A percentile compares a stretch with the other conserved stretches of the same genome.
Conservation (phyloP, 2,113 vertebrate species). For the Nematolebias whitei region DNA sequence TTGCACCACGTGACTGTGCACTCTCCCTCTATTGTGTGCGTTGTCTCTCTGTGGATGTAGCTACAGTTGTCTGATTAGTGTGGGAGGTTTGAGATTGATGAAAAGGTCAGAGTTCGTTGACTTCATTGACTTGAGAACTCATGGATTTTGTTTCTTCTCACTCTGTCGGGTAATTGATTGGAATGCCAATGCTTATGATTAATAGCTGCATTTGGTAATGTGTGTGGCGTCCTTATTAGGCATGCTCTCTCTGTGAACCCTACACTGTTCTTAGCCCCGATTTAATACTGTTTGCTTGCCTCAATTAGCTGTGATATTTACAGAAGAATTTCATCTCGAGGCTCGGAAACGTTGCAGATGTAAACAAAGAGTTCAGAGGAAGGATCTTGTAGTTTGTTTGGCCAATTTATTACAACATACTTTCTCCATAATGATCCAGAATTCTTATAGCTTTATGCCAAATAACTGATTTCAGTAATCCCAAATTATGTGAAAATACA, state of each 20-base stretch:
- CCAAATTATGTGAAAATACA: too few relatives aligned
- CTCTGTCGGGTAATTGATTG: constrained; percentile 62
- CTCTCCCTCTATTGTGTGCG: not conserved
- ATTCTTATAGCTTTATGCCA: not conserved
- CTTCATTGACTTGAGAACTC: constrained; percentile 57
- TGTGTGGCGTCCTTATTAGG: constrained; percentile 19
- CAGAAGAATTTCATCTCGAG: not conserved
- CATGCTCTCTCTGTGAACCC: constrained; percentile 13
- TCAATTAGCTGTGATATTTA: constrained; percentile 2
- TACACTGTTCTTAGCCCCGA: not conserved
- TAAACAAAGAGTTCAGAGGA: not conserved
- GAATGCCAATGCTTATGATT: constrained; percentile 60
- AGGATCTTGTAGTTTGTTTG: not conserved
- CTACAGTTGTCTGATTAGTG: constrained; percentile 52
- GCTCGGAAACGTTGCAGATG: not conserved
- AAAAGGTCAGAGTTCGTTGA: constrained; percentile 67
- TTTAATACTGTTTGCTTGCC: constrained; percentile 4
- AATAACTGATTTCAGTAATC: too few relatives aligned
- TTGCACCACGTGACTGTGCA: constrained; percentile 1
- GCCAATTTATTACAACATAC: not conserved
- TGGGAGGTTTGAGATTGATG: constrained; percentile 37
- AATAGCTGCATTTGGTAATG: constrained; percentile 42
- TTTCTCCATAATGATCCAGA: too few relatives aligned
- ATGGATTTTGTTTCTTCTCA: constrained; percentile 69
- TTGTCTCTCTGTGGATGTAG: constrained; percentile 13